Base-by-base conservation (phyloP, 2,888 invertebrate genomes). In the Ditylenchus weischeri region DNA sequence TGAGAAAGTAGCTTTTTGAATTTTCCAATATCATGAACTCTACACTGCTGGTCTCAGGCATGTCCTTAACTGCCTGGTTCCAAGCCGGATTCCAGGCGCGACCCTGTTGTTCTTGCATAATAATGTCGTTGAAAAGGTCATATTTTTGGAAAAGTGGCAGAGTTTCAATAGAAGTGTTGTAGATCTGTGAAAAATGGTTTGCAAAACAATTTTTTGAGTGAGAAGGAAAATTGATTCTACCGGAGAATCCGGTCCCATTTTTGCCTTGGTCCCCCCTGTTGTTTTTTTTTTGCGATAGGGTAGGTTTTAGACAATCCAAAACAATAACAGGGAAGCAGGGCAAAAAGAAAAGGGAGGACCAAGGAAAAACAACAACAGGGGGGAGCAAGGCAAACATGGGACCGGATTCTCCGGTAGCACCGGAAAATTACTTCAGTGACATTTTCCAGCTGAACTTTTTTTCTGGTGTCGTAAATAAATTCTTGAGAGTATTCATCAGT, bases 1-100 rank as follows among this genome's bases (percentile, higher is more conserved):
- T 43, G 21, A 58, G 29, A 21, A 65, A 65, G 57, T 58, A 65
- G 23, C 57, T 23, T 29, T 65, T 65, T 13, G 65, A 65, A 21
- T 65, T 65, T 38, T 47, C 65, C 58, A 65, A 35, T 38, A 65
- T 65, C 15, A 47, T 21, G n/a, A 29, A 65, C 19, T 57, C 65
- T 57, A 58, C 36, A 21, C 57, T 51, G 23, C 23, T 29, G 10
- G 54, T 54, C 29, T 54, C 54, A 2, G 54, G 54, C 29, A 21
- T 15, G n/a, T 54, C 54, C n/a, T 18, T 54, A 21, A 54, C 15
- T 10, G 54, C 54, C n/a, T 23, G 23, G 10, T 54, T 54, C 54
- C 54, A 54, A 29, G 21, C 11, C 54, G 54, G 54, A 2, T 54
- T 54, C 54, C 54, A 54, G 54, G 54, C 29, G 6, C n/a, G 11